Conservation (phyloP, 1,140 invertebrate genomes). For the Drosophila mayri region DNA sequence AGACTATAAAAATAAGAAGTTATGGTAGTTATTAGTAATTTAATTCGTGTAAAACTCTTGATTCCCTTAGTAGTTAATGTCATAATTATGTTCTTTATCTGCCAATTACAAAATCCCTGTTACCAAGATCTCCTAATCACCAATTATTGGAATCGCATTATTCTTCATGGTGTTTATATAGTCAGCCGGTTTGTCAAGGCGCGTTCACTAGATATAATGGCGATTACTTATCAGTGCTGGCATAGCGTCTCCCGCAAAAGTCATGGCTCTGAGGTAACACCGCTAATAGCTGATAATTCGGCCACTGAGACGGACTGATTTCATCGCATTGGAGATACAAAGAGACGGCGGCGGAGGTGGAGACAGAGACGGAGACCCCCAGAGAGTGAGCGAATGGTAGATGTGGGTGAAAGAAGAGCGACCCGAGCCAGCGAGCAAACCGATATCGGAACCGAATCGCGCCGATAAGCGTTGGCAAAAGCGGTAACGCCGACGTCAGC, state of each 20-base stretch:
- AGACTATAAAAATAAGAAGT: conserved; percentile 86
- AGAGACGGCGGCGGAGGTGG: not conserved
- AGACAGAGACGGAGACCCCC: not conserved
- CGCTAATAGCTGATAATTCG: conserved; percentile 73
- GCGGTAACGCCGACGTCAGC: conserved; percentile 47
- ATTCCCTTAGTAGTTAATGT: not conserved
- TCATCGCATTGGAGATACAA: conserved; percentile 17
- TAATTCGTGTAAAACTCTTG: not conserved
- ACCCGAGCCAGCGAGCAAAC: conserved; percentile 6
- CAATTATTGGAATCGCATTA: conserved; percentile 11
- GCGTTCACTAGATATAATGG: conserved; percentile 22
- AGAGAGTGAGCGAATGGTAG: not conserved
- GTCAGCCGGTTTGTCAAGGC: conserved; percentile 3
- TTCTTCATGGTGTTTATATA: conserved; percentile 19
- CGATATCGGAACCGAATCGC: conserved; percentile 47
- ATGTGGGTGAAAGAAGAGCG: conserved; percentile 35
- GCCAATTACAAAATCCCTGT: not conserved
- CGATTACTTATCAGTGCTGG: conserved; percentile 67
- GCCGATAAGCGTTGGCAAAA: conserved; percentile 45
- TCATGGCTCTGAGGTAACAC: conserved; percentile 52
- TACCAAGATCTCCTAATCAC: conserved; percentile 7
- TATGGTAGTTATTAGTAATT: not conserved
- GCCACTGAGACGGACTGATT: conserved; percentile 45
- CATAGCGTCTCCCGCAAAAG: conserved; percentile 40
- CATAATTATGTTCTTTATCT: not conserved